These are phyloP conservation scores for Oophaga pumilio DNA, from an alignment of 2,113 vertebrate genomes.

Conservation along the genomic window DNA sequence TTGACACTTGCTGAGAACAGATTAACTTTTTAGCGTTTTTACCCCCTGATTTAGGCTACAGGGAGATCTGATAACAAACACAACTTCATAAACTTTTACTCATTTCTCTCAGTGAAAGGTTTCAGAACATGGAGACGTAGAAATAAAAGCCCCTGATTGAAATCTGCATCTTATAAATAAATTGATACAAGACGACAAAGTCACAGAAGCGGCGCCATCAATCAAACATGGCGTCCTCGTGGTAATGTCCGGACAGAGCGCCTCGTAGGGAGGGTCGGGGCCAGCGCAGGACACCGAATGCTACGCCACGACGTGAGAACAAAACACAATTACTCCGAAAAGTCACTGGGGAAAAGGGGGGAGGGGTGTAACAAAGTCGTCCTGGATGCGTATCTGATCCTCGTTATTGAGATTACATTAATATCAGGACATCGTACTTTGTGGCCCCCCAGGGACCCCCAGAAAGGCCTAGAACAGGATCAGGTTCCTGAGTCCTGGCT, in stretches of 20 bases:
- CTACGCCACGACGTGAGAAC: slow-evolving; percentile 22
- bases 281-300: not conserved
- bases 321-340: slow-evolving; percentile 13
- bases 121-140: not conserved
- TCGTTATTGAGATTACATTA: slow-evolving; percentile 59
- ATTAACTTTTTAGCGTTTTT: too few relatives aligned
- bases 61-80: not conserved
- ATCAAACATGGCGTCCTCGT: not conserved
- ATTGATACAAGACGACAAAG: not conserved
- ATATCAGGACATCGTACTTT: slow-evolving; percentile 51
- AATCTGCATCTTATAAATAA: slow-evolving; percentile 20
- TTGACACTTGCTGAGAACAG: too few relatives aligned
- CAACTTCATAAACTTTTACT: not conserved
- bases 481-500: slow-evolving; percentile 44
- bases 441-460: slow-evolving; percentile 11
- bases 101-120: not conserved
- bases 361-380: not conserved
- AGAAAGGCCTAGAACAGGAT: slow-evolving; percentile 39
- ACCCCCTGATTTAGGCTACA: too few relatives aligned
- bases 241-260: not conserved
- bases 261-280: not conserved
- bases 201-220: slow-evolving; percentile 4
- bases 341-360: not conserved
- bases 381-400: slow-evolving; percentile 26
- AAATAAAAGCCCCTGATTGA: slow-evolving; percentile 5